Conservation (phyloP, 2,888 invertebrate genomes). For the Campopleginae sp. region DNA sequence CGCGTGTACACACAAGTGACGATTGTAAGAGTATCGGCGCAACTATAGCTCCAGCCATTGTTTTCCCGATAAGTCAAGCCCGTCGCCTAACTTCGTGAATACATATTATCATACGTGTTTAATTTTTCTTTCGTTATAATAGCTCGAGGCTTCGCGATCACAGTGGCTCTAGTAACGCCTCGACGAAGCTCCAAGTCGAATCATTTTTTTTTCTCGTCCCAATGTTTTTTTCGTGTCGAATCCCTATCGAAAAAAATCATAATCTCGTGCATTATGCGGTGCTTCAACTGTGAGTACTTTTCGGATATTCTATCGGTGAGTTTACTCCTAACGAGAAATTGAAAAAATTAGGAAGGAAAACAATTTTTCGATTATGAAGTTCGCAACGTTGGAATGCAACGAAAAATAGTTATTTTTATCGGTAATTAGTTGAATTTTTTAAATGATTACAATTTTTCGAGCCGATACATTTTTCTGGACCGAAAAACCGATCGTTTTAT, state of each 20-base stretch:
- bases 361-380: no score
- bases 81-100: constrained; percentile 70
- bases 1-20: constrained; percentile 57
- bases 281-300: constrained; percentile 63
- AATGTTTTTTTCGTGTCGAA: constrained; percentile 15
- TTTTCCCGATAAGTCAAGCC: constrained; percentile 73
- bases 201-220: constrained; percentile 63
- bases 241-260: constrained; percentile 31
- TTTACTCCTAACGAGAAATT: constrained; percentile 21
- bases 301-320: constrained; percentile 71
- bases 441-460: no score
- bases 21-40: constrained; percentile 68
- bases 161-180: constrained; percentile 48
- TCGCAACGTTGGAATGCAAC: no score
- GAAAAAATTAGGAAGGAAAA: neutral
- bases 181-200: constrained; percentile 61
- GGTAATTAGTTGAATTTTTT: no score
- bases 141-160: constrained; percentile 59
- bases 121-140: constrained; percentile 48
- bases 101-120: constrained; percentile 67
- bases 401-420: no score
- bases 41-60: constrained; percentile 69
- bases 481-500: no score
- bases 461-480: no score
- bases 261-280: constrained; percentile 66